Evolutionary conservation across 2,888 invertebrate genomes (phyloP), one percentile per base, ranked within the genome.

Genomic region (Cecidostiba fungosa): DNA sequence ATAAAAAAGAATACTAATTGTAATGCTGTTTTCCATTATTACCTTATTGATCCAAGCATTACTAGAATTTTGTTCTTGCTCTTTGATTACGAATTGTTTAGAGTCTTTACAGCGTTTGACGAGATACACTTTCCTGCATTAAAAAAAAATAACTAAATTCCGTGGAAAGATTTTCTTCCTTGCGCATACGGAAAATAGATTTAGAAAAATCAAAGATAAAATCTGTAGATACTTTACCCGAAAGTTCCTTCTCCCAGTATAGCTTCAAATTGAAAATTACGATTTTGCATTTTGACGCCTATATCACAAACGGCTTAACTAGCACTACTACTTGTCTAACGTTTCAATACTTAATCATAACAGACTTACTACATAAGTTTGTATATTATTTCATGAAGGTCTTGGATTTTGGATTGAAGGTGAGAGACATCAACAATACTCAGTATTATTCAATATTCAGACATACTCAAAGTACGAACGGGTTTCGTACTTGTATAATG

Each of bases 71-170:
- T 90, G 78, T 84, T 87, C 78, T 78, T 91, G 92, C 43, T 89
- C 87, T 82, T 92, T 92, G 6, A 91, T 88, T 19, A 91, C 92
- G 69, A 90, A 92, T 26, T 90, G 90, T 78, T 92, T 92, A 3
- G 36, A 86, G 81, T 92, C 91, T 82, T 87, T 90, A 29, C 85
- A 88, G 50, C 91, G 89, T 87, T 89, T 90, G 12, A 91, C 91
- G 14, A 91, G 87, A 72, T 90, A 90, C 78, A 92, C 92, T 26
- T 86, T 88, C 77, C 92, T 92, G 84, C 54, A 23, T 69, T 59
- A 32, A 62, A 76, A 69, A 32, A 80, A 69, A 54, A 70, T 19
- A 36, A 39, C 43, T 12, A 12, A 43, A 10, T 43, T 10, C 10
- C 43, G 43, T 43, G 8, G 8, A 39, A 43, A 3, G 32, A 3